Conservation (phyloP, 2,797 vertebrate species). For the Paguma larvata region DNA sequence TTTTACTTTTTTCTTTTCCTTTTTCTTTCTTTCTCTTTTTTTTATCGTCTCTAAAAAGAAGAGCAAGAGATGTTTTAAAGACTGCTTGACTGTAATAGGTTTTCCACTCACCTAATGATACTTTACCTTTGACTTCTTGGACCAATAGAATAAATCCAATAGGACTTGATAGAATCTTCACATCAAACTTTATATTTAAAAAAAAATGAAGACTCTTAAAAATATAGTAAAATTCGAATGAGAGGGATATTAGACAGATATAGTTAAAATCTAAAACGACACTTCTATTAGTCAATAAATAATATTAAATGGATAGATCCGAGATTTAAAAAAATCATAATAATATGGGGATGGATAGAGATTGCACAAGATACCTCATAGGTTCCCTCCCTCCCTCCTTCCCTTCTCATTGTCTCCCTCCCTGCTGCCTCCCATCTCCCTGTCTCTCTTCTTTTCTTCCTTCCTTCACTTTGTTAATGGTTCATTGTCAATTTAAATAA, state of each 20-base stretch:
- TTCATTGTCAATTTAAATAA: constrained; percentile 20
- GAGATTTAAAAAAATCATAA: not conserved
- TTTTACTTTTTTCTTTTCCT: not conserved
- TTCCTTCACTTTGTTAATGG: not conserved
- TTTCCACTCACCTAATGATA: not conserved
- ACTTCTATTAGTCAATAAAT: not conserved
- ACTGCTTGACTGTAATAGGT: not conserved
- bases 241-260: not conserved
- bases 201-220: constrained; percentile 9
- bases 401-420: not conserved
- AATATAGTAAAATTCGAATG: constrained; percentile 20
- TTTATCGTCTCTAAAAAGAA: constrained; percentile 16
- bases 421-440: not conserved
- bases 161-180: not conserved
- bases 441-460: not conserved
- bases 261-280: not conserved
- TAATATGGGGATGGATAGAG: not conserved
- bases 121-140: not conserved
- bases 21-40: not conserved
- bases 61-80: constrained; percentile 45
- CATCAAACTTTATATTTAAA: not conserved
- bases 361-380: not conserved
- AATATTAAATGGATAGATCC: not conserved
- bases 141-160: not conserved
- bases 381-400: not conserved